Evolutionary conservation across 2,113 vertebrate species (phyloP).

Genomic region (Anser cygnoides): DNA sequence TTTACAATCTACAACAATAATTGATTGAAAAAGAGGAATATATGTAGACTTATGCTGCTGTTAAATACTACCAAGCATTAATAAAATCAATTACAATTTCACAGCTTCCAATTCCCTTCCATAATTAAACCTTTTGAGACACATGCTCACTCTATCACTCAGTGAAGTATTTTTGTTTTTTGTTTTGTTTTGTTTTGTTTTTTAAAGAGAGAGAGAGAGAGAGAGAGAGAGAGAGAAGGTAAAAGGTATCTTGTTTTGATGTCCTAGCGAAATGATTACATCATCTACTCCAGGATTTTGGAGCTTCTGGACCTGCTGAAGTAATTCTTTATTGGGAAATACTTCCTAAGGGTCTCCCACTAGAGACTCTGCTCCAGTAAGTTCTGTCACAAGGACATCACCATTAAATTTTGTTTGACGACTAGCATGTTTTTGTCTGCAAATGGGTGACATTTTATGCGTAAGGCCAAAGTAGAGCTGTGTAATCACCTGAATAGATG

Average conservation of each 20-base stretch:
- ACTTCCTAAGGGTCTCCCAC: not conserved
- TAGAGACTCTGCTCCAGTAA: not conserved
- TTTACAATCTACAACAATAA: not conserved
- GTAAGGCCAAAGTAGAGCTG: not conserved
- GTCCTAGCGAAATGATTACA: not conserved
- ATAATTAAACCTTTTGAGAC: not conserved
- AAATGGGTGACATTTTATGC: not conserved
- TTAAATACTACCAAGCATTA: not conserved
- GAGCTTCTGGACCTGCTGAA: not conserved
- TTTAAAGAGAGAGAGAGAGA: not conserved
- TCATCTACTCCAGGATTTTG: not conserved
- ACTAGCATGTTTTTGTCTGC: not conserved
- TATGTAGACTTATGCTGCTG: not conserved
- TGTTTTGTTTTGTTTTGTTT: not conserved
- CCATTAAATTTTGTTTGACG: not conserved
- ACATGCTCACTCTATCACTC: not conserved
- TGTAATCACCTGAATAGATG: not conserved
- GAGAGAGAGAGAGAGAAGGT: not conserved
- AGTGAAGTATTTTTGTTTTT: not conserved
- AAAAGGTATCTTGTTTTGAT: not conserved
- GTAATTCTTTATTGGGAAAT: not conserved
- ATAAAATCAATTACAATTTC: not conserved
- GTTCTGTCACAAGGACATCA: not conserved
- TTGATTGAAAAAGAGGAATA: not conserved
- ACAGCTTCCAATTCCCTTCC: not conserved